Evolutionary conservation across 2,888 invertebrate genomes (phyloP), one percentile per base, ranked within the genome.

Genomic region (Andrena chrysosceles): DNA sequence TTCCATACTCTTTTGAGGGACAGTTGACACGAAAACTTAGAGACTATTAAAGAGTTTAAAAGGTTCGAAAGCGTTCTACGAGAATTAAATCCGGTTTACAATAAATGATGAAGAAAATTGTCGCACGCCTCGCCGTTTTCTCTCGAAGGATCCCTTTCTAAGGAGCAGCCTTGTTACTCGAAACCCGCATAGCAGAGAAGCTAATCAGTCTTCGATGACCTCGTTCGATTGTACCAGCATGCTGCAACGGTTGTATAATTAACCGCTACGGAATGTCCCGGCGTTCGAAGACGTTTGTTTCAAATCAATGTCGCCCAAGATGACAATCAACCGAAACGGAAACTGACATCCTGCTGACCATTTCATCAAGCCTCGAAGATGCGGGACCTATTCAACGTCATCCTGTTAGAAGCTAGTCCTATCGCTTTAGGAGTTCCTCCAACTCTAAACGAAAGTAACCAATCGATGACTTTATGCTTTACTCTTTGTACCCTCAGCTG

Each of bases 191-290:
- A 77, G 48, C 26, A 4, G 48, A 10, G 64, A 64, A 74, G 56
- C 75, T 64, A 74, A 64, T 77, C 77, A 35, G 77, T 33, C 64
- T 66, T 13, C 13, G 77, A 74, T 56, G 74, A 16, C 77, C 75
- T 66, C 63, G 63, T 74, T 77, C 6, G 74, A 64, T 64, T 59
- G 33, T 31, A 13, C 48, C 64, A 16, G 48, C 64, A 74, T 33
- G 59, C 42, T 33, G n/a, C n/a, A 23, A 59, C 35, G n/a, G 13
- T 33, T 33, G 49, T 16, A 35, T 66, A 60, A 66, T 75, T 77
- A 75, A 77, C 76, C 52, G 23, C 35, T 10, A 23, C 35, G 8
- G 31, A 62, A 66, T 54, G 26, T n/a, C 48, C 13, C 6, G 48
- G n/a, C 42, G 42, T 48, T 23, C 31, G 23, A 56, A 73, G 49